phyloP scores from a whole-genome alignment of 2,888 invertebrate species.

The Drosophila peninsularis region DNA sequence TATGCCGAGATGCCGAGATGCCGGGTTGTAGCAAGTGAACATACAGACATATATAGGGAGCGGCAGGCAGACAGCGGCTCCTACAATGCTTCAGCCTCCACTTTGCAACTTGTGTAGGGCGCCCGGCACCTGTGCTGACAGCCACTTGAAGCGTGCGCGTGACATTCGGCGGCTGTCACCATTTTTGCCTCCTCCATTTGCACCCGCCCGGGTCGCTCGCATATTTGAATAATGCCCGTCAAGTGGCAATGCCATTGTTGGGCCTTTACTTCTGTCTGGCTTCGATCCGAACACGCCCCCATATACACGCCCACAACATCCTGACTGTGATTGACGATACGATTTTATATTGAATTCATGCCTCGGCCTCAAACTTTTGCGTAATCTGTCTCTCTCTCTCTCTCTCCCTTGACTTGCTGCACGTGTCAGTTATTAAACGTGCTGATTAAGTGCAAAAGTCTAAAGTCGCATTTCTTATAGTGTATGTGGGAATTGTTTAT shows the following conservation, averaged over 20 bases:
- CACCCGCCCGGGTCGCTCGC: conserved; percentile 12
- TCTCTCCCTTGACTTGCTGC: conserved; percentile 37
- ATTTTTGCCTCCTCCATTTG: background rate
- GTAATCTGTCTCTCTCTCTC: background rate
- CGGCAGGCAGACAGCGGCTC: background rate
- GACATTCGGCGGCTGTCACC: conserved; percentile 72
- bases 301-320: background rate
- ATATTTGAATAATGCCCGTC: conserved; percentile 75
- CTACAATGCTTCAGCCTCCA: conserved; percentile 1
- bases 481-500: conserved; percentile 59
- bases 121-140: conserved; percentile 33
- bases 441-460: conserved; percentile 75
- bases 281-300: conserved; percentile 19
- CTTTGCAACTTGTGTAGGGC: background rate
- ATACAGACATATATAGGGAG: background rate
- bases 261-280: conserved; percentile 57
- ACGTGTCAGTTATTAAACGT: conserved; percentile 77
- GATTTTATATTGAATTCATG: conserved; percentile 61
- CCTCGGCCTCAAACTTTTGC: conserved; percentile 16
- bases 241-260: conserved; percentile 67
- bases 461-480: conserved; percentile 41
- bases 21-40: background rate
- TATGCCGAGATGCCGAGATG: conserved; percentile 33
- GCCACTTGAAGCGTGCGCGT: conserved; percentile 74
- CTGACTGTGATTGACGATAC: conserved; percentile 70